Base-by-base conservation (phyloP, 2,888 invertebrate species). In the Lycia hirtaria region DNA sequence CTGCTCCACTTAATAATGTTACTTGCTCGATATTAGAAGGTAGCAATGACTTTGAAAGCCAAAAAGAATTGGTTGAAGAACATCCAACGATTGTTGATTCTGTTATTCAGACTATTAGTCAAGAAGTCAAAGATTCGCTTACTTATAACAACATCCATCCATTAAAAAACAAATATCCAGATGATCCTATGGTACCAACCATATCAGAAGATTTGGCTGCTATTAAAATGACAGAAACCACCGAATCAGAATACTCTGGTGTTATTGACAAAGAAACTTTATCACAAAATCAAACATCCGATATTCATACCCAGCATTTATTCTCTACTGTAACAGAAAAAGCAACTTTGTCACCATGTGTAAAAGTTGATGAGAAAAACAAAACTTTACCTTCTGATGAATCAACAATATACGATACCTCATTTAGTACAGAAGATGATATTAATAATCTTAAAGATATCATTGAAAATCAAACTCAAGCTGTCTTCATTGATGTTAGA, bases 1-100 rank as follows among this genome's bases (percentile, higher is more conserved):
- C 51, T 20, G 43, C 44, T 24, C 20, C 35, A 7, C 32, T 44
- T n/a, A 17, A 14, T 6, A 45, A 53, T 20, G 14, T 50, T 14
- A 30, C 14, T 14, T 26, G 24, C 10, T 35, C 40, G 14, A 1
- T 35, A 22, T 33, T 14, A 14, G 43, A 35, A 20, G 3, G 26
- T n/a, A 14, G 10, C 7, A 12, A 3, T 28, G 20, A 19, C 2
- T 12, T 41, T 33, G 17, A 40, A 30, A 51, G 6, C 19, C 28
- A 32, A 33, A 7, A 15, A 3, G 12, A 26, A 17, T 41, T 26
- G 12, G 10, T 3, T 43, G 12, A 43, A 19, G 30, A n/a, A 1
- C 15, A 5, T 10, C 15, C 41, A 4, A 6, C 3, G 5, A 4
- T 15, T 3, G 35, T 17, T 10, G 12, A 22, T 22, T 12, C 28